Percentiles rank a stretch among this genome's conserved stretches.
These are phyloP conservation scores for Euphonia xanthogaster DNA, from an alignment of 2,797 vertebrate genomes.

Conservation along the genomic window DNA sequence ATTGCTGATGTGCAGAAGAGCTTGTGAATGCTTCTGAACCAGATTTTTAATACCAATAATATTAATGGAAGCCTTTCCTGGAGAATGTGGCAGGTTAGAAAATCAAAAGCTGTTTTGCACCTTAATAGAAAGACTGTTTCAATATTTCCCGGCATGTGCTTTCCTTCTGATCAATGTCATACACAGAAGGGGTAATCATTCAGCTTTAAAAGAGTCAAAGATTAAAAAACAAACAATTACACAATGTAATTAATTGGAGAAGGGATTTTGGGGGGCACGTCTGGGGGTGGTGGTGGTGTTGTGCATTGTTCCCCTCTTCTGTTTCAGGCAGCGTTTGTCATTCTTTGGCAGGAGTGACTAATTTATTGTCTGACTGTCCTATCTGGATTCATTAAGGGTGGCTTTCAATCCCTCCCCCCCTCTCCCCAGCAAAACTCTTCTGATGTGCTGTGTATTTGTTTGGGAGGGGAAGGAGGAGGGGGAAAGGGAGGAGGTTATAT, in stretches of 20 bases:
- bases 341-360: constrained; percentile 14
- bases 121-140: neutral
- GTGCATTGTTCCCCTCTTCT: neutral
- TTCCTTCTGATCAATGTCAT: constrained; percentile 7
- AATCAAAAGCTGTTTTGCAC: neutral
- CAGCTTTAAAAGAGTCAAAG: constrained; percentile 22
- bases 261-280: neutral
- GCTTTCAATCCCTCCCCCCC: neutral
- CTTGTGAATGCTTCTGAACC: neutral
- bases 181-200: neutral
- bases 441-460: constrained; percentile 39
- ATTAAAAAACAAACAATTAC: neutral
- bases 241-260: neutral
- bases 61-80: neutral
- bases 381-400: neutral
- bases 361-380: constrained; percentile 45
- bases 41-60: neutral
- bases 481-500: constrained; percentile 25
- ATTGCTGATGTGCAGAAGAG: neutral
- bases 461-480: neutral
- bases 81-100: neutral
- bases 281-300: neutral
- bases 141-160: neutral
- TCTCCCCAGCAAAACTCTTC: neutral
- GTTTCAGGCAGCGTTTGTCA: neutral